Percentiles rank a stretch among this genome's conserved stretches.
Conservation (phyloP, 2,797 vertebrate species). For the Trachops cirrhosus region DNA sequence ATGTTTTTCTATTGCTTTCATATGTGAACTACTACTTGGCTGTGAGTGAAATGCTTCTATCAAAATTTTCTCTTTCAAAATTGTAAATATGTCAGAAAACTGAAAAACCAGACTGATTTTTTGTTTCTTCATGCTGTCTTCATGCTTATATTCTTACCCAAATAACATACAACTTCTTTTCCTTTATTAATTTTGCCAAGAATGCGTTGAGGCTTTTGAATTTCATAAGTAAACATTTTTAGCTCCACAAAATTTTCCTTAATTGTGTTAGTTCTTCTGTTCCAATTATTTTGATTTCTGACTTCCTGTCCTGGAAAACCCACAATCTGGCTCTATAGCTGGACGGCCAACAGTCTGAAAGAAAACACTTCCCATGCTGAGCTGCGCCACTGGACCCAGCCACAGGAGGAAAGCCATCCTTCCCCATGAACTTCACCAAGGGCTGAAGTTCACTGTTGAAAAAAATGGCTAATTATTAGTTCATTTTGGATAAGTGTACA, state of each 20-base stretch:
- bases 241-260: not conserved
- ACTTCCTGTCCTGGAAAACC: not conserved
- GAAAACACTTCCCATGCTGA: not conserved
- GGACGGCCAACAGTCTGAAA: not conserved
- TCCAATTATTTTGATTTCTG: constrained; percentile 11
- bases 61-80: not conserved
- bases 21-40: not conserved
- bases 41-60: not conserved
- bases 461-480: not conserved
- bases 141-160: constrained; percentile 18
- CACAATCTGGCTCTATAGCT: not conserved
- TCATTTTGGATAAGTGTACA: not conserved
- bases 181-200: constrained; percentile 37
- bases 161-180: constrained; percentile 32
- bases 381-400: not conserved
- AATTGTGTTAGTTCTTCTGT: constrained; percentile 30
- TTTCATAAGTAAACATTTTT: constrained; percentile 38
- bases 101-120: not conserved
- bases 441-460: not conserved
- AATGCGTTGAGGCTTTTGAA: constrained; percentile 15
- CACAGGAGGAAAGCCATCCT: not conserved
- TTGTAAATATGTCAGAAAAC: not conserved
- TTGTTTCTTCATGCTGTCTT: not conserved
- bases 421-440: not conserved
- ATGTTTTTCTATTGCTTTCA: constrained; percentile 11